Base-by-base conservation (phyloP, 2,113 vertebrate genomes). In the Microcebus ravelobensis region DNA sequence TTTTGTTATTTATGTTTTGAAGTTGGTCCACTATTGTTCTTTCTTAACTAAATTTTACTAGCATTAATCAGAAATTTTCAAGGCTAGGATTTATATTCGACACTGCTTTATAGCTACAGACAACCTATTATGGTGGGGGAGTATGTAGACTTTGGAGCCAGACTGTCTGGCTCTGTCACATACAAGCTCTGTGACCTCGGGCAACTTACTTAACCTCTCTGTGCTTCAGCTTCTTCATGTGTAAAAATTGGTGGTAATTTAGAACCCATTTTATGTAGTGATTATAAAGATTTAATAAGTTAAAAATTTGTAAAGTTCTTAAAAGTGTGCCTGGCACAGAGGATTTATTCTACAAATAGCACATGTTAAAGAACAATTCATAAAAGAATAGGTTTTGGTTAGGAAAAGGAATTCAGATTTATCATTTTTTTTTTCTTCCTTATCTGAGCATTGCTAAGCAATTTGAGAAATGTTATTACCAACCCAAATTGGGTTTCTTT, bases 131-230 rank as follows among this genome's bases (percentile, higher is more conserved):
- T 3, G 2, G 7, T 65, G 17, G 63, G 10, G 36, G 2, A 52
- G 4, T 81, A 29, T 27, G 25, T 48, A 39, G 27, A 74, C 29
- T 12, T 79, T 36, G 63, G 57, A 95, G 79, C 59, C 96, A 97
- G 82, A 45, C 18, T 82, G 76, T 90, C 70, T 96, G 81, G 3
- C 61, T 63, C 9, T 76, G 25, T 29, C 55, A 29, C 13, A 48
- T 67, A 52, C 0, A 3, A 61, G n/a, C 84, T 89, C 25, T 96
- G 97, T 96, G 96, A 93, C 63, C 52, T 80, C 76, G 61, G 48
- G 45, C 29, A 94, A 67, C 36, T 90, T 71, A 80, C 73, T 92
- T 79, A 65, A 83, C 45, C 17, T 96, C 87, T 97, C 96, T 95
- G 96, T 95, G 91, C 63, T 74, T 91, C 52, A 76, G 18, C 12